These are phyloP conservation scores for Lasioglossum villosulum DNA, from an alignment of 2,888 invertebrate genomes.

Conservation along the genomic window DNA sequence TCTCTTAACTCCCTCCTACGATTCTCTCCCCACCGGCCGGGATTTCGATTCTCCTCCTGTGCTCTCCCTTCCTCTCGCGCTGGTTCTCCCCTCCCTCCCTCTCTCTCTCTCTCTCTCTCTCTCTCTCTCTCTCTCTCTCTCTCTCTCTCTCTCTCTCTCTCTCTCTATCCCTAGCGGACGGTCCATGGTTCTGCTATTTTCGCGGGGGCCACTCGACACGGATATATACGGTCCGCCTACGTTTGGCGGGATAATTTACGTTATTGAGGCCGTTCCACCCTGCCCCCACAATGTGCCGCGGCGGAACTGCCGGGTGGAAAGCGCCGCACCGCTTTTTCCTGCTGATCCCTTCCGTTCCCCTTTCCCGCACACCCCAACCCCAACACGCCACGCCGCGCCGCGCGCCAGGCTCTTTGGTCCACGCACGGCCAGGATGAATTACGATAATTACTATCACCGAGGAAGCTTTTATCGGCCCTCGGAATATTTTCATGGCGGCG, in stretches of 20 bases:
- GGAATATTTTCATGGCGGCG: neutral
- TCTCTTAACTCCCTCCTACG: constrained; percentile 50
- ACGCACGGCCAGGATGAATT: constrained; percentile 23
- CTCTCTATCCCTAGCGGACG: constrained; percentile 56
- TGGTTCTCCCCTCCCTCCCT: neutral
- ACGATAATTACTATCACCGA: constrained; percentile 34
- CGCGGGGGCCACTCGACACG: constrained; percentile 78
- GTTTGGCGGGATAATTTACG: constrained; percentile 77
- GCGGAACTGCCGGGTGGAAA: constrained; percentile 18
- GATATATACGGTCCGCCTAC: constrained; percentile 71
- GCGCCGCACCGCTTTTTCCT: constrained; percentile 14
- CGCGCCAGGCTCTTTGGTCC: neutral
- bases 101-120: neutral
- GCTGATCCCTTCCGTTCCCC: constrained; percentile 13
- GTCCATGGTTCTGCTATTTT: constrained; percentile 79
- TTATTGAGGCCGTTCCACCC: constrained; percentile 74
- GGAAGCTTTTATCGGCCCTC: constrained; percentile 16
- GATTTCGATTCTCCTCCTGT: constrained; percentile 29
- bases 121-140: constrained; percentile 29
- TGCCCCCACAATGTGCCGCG: constrained; percentile 14
- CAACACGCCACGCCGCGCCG: neutral
- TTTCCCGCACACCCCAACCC: neutral
- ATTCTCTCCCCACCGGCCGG: constrained; percentile 26
- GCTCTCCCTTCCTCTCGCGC: constrained; percentile 16
- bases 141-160: constrained; percentile 4